These are phyloP conservation scores for Neotragus pygmaeus DNA, from an alignment of 2,113 vertebrate species.

Conservation along the genomic window DNA sequence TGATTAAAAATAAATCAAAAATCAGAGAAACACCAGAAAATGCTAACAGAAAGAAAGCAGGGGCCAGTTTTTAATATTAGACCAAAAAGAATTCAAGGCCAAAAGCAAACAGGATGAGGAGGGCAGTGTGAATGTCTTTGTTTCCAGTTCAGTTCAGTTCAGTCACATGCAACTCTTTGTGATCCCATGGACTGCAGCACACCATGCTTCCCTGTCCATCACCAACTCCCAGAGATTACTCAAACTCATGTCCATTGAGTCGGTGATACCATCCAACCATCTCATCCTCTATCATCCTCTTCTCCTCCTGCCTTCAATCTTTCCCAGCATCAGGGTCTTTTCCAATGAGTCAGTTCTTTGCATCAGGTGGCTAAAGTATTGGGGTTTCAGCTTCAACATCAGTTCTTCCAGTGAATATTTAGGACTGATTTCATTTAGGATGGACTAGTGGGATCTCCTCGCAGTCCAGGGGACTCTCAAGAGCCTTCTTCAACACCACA, in stretches of 20 bases:
- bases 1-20: conserved; percentile 53
- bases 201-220: neutral
- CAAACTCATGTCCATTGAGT: neutral
- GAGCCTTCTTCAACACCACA: neutral
- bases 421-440: neutral
- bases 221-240: neutral
- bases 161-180: neutral
- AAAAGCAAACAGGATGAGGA: conserved; percentile 66
- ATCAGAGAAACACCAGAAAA: conserved; percentile 58
- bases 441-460: neutral
- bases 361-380: neutral
- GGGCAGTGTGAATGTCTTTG: conserved; percentile 69
- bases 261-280: neutral
- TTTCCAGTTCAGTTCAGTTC: conserved; percentile 49
- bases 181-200: neutral
- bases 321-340: neutral
- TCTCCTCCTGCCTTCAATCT: neutral
- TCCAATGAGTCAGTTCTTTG: neutral
- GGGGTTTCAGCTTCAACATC: neutral
- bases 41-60: conserved; percentile 63
- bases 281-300: neutral
- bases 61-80: conserved; percentile 52
- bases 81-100: conserved; percentile 60
- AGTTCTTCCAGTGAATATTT: neutral
- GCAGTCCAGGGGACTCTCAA: neutral